phyloP scores from a whole-genome alignment of 2,797 vertebrate genomes.

The Spizella passerina region DNA sequence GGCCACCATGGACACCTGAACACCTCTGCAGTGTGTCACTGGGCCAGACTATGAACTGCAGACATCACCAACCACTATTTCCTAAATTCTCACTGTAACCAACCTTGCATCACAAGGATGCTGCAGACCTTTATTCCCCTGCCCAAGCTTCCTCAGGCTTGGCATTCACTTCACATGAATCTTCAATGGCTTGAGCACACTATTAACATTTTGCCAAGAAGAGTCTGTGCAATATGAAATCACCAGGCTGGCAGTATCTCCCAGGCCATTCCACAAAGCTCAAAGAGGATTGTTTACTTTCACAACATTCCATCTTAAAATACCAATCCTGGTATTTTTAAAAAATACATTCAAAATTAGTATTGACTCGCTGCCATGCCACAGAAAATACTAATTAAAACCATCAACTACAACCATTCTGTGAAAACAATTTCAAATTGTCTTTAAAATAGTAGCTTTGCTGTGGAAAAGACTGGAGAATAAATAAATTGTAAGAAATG shows the following conservation, averaged over 20 bases:
- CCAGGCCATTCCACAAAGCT: background rate
- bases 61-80: background rate
- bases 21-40: background rate
- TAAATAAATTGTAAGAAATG: background rate
- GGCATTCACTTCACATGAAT: background rate
- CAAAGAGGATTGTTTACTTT: conserved; percentile 15
- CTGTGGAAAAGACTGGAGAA: background rate
- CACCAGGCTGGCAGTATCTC: background rate
- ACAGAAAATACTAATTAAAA: conserved; percentile 6
- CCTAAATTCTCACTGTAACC: background rate
- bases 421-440: background rate
- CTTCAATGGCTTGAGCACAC: background rate
- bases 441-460: background rate
- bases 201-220: background rate
- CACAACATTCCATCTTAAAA: conserved; percentile 11
- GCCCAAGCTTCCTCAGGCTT: background rate
- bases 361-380: background rate
- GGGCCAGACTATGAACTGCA: background rate
- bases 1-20: background rate
- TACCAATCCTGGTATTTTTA: background rate
- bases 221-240: background rate
- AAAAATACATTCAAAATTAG: background rate
- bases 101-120: background rate
- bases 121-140: background rate
- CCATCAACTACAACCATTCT: background rate